A percentile compares a stretch with the other conserved stretches of the same genome.
Conservation (phyloP, 2,113 vertebrate species). For the Pandion haliaetus region DNA sequence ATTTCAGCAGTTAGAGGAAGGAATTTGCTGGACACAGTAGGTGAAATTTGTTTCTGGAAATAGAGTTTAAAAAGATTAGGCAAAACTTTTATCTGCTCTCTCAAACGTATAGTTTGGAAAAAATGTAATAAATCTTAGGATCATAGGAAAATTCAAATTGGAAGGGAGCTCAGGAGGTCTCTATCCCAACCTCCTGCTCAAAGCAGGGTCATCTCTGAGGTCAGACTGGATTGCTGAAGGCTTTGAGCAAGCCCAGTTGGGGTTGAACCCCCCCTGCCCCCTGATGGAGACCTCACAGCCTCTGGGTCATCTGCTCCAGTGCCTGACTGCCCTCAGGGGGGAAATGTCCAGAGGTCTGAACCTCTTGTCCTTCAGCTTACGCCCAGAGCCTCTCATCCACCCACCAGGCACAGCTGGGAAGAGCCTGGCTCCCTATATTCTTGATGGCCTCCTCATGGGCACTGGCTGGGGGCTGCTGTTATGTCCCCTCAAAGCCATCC, state of each 20-base stretch:
- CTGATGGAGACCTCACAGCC: neutral
- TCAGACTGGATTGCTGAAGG: neutral
- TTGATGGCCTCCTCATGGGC: neutral
- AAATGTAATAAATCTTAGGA: neutral
- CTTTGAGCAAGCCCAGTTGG: neutral
- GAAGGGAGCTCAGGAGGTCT: neutral
- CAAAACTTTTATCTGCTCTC: neutral
- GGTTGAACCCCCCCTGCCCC: neutral
- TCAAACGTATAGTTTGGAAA: neutral
- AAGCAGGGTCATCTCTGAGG: neutral
- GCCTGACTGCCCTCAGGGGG: neutral
- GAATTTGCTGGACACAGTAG: neutral
- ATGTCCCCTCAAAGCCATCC: neutral
- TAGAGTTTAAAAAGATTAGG: neutral
- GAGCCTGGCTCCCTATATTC: neutral
- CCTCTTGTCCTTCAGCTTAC: neutral
- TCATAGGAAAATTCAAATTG: neutral
- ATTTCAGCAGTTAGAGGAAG: constrained; percentile 5
- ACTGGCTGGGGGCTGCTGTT: neutral
- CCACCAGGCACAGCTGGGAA: neutral
- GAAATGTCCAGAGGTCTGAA: neutral
- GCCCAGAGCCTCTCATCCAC: neutral
- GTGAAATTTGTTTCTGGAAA: constrained; percentile 5
- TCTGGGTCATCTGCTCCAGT: neutral
- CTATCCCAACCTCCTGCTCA: neutral